phyloP scores from a whole-genome alignment of 2,888 invertebrate species.

The Heliconius ismenius region DNA sequence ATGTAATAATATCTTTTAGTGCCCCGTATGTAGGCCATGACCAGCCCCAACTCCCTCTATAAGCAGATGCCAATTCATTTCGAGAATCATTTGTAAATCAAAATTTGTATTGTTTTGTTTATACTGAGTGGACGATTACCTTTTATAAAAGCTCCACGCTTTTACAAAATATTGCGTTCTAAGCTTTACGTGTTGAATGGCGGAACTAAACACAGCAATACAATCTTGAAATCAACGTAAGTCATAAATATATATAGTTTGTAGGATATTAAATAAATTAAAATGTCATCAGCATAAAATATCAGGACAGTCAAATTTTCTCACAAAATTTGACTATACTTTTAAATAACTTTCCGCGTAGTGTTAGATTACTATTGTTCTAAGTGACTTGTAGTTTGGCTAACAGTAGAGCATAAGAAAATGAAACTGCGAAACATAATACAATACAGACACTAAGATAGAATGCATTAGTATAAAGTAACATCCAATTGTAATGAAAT shows the following conservation, averaged over 20 bases:
- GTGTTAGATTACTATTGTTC: background rate
- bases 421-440: background rate
- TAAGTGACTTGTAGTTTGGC: background rate
- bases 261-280: too few relatives aligned
- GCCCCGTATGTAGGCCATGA: constrained; percentile 15
- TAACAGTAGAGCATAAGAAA: background rate
- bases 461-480: background rate
- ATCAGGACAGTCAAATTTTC: background rate
- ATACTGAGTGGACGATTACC: background rate
- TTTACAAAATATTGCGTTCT: background rate
- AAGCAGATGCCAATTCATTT: background rate
- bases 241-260: too few relatives aligned
- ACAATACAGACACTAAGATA: background rate
- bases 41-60: constrained; percentile 13
- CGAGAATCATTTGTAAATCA: background rate
- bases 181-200: too few relatives aligned
- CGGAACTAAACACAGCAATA: too few relatives aligned
- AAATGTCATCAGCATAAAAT: too few relatives aligned
- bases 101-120: background rate
- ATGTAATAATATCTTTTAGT: constrained; percentile 19
- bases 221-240: too few relatives aligned
- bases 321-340: background rate
- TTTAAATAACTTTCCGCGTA: background rate
- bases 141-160: background rate
- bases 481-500: background rate